Percentiles rank a stretch among this genome's conserved stretches.
These are phyloP conservation scores for Echinops telfairi DNA, from an alignment of 2,113 vertebrate species.

Conservation along the genomic window DNA sequence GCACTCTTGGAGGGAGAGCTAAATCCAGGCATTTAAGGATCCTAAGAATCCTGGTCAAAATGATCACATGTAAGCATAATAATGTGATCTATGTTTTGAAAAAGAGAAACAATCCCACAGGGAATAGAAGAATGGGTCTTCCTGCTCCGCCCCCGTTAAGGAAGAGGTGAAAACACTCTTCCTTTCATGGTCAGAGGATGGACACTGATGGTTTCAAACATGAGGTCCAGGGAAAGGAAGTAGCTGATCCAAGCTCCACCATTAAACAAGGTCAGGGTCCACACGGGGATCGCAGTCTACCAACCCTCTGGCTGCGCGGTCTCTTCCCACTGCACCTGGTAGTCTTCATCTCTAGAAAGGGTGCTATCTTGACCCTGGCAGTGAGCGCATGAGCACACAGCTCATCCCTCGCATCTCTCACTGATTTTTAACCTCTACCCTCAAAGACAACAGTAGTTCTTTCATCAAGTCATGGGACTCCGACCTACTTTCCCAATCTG, in stretches of 20 bases:
- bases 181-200: not conserved
- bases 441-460: not conserved
- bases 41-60: not conserved
- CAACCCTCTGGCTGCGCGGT: not conserved
- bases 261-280: not conserved
- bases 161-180: not conserved
- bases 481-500: not conserved
- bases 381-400: not conserved
- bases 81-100: not conserved
- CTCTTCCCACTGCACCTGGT: not conserved
- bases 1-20: not conserved
- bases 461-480: not conserved
- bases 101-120: not conserved
- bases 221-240: not conserved
- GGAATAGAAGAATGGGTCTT: not conserved
- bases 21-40: not conserved
- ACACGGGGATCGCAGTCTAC: not conserved
- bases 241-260: not conserved
- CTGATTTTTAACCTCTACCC: not conserved
- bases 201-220: constrained; percentile 16
- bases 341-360: not conserved
- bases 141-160: too few species aligned
- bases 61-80: not conserved
- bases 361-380: not conserved
- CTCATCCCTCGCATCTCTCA: not conserved